A percentile compares a stretch with the other conserved stretches of the same genome.
phyloP scores from a whole-genome alignment of 2,797 vertebrate genomes.

The Lepus oiostolus region DNA sequence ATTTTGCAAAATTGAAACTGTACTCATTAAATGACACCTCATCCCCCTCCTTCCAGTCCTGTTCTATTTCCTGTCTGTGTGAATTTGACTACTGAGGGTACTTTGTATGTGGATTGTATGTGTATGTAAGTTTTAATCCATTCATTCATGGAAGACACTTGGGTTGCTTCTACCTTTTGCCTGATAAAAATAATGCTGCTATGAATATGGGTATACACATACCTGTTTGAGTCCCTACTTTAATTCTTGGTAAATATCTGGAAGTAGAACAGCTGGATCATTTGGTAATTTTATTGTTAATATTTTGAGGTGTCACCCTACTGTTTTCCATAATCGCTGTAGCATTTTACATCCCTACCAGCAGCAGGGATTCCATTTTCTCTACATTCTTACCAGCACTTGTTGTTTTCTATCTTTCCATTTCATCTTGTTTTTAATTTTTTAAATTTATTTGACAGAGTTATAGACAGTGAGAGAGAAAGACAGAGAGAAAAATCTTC shows the following conservation, averaged over 20 bases:
- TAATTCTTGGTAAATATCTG: neutral
- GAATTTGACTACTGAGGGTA: neutral
- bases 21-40: neutral
- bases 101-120: neutral
- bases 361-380: neutral
- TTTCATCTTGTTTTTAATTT: neutral
- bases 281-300: neutral
- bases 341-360: neutral
- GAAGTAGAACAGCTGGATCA: neutral
- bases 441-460: too few species aligned
- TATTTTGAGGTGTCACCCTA: neutral
- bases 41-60: neutral
- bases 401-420: conserved; percentile 8
- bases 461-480: too few species aligned
- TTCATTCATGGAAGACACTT: neutral
- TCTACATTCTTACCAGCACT: neutral
- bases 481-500: too few species aligned
- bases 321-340: neutral
- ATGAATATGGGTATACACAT: neutral
- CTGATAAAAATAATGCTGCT: neutral
- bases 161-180: neutral
- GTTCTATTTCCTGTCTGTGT: neutral
- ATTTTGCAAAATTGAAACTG: neutral
- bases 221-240: neutral
- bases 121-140: neutral